phyloP scores from a whole-genome alignment of 2,888 invertebrate genomes.

The Drosophila rellima region DNA sequence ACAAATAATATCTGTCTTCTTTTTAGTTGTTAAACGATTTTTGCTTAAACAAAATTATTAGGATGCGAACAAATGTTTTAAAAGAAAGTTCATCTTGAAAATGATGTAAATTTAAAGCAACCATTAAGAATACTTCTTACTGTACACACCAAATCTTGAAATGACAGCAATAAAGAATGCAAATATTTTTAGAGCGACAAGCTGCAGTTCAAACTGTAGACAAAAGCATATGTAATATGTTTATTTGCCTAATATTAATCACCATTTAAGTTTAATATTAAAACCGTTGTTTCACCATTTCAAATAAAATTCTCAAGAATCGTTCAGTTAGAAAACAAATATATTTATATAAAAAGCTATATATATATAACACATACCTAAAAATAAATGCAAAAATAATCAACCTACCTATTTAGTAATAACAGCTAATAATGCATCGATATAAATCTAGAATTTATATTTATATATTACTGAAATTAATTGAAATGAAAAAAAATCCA shows the following conservation, averaged over 20 bases:
- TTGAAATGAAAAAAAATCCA: constrained; percentile 56
- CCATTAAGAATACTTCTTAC: constrained; percentile 50
- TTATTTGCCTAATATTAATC: constrained; percentile 50
- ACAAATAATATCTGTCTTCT: constrained; percentile 61
- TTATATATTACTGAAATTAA: constrained; percentile 63
- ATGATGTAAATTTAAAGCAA: constrained; percentile 34
- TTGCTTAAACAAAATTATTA: constrained; percentile 33
- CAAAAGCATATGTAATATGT: constrained; percentile 73
- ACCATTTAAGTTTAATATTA: constrained; percentile 29
- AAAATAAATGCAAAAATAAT: constrained; percentile 69
- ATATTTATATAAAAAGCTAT: constrained; percentile 35
- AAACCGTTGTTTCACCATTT: constrained; percentile 38
- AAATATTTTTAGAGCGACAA: constrained; percentile 50
- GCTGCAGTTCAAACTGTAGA: constrained; percentile 49
- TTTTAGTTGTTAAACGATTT: constrained; percentile 49
- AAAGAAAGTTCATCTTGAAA: constrained; percentile 26
- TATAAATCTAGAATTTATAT: constrained; percentile 79
- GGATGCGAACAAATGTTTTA: constrained; percentile 27
- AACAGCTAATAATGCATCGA: constrained; percentile 58
- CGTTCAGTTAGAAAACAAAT: constrained; percentile 49
- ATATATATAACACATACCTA: constrained; percentile 41
- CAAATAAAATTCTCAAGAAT: constrained; percentile 45
- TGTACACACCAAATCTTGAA: constrained; percentile 67
- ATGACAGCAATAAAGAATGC: constrained; percentile 53
- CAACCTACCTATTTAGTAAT: constrained; percentile 79